These are phyloP conservation scores for Myrmecobius fasciatus DNA, from an alignment of 2,113 vertebrate genomes.

Conservation along the genomic window DNA sequence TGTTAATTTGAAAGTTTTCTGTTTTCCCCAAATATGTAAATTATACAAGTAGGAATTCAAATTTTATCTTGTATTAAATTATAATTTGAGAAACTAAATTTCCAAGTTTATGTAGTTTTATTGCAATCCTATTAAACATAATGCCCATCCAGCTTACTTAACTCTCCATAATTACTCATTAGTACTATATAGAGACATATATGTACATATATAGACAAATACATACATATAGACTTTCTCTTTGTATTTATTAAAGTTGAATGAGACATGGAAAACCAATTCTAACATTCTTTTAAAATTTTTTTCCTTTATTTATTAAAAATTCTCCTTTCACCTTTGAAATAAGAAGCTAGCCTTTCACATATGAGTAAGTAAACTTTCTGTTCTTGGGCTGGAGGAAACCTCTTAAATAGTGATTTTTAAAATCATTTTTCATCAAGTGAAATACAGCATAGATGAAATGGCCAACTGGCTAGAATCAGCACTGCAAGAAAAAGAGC, in stretches of 20 bases:
- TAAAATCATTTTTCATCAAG: background rate
- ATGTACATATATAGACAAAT: too few species aligned
- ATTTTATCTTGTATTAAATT: conserved; percentile 33
- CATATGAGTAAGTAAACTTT: background rate
- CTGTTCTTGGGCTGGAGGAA: background rate
- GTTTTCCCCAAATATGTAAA: conserved; percentile 30
- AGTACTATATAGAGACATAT: background rate
- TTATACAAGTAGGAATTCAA: background rate
- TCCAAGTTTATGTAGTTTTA: conserved; percentile 28
- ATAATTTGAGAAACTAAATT: conserved; percentile 24
- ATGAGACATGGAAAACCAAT: conserved; percentile 20
- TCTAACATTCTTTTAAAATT: conserved; percentile 22
- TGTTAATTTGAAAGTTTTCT: conserved; percentile 46
- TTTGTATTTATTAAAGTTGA: conserved; percentile 19
- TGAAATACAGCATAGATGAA: background rate
- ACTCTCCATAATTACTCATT: conserved; percentile 11
- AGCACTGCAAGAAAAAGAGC: background rate
- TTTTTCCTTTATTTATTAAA: background rate
- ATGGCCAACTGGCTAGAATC: background rate
- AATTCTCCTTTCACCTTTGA: conserved; percentile 32
- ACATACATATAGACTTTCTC: background rate
- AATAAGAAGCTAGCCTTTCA: background rate
- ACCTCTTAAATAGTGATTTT: conserved; percentile 6
- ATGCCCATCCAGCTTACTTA: background rate
- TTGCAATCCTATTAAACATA: conserved; percentile 7